Base-by-base conservation (phyloP, 2,113 vertebrate genomes). In the Agelaius phoeniceus region DNA sequence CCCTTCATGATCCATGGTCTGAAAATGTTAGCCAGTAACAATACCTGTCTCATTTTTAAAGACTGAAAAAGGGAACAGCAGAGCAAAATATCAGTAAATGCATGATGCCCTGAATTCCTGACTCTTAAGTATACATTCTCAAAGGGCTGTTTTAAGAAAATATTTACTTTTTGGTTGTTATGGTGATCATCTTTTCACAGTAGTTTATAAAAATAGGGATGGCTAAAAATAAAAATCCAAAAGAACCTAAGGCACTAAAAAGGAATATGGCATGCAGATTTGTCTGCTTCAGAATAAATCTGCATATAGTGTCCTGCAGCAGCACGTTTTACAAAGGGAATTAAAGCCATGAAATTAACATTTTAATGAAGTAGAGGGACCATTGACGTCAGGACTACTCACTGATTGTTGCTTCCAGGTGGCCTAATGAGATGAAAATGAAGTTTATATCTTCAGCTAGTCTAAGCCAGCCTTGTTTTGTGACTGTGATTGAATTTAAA, bases 381-480 rank as follows among this genome's bases (percentile, higher is more conserved):
- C 95, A 97, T 27, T 98, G 97, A 98, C 87, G 91, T 98, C 97
- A 98, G 94, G 94, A 97, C 95, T 95, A 93, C 95, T 97, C 96
- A 92, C 88, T 98, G 96, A 98, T 94, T 98, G 96, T 90, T 93
- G 97, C 93, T 97, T 98, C 98, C 98, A 98, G 98, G 98, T 98
- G 98, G 98, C 97, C 96, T 98, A 98, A 98, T 97, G 97, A 98
- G 97, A 98, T 98, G 98, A 98, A 98, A 98, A 98, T 97, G 95
- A 97, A 98, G 95, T 98, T 98, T 98, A 97, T 97, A 98, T 97
- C 97, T 98, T 97, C 94, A 97, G 94, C 96, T 97, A 94, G 97
- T 97, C 95, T 98, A 98, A 97, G 89, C 93, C 93, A 92, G 89
- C 86, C 97, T 98, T 98, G 95, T 97, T 98, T 97, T 96, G 93